These are phyloP conservation scores for Trichogramma evanescens DNA, from an alignment of 2,888 invertebrate species.

Conservation along the genomic window DNA sequence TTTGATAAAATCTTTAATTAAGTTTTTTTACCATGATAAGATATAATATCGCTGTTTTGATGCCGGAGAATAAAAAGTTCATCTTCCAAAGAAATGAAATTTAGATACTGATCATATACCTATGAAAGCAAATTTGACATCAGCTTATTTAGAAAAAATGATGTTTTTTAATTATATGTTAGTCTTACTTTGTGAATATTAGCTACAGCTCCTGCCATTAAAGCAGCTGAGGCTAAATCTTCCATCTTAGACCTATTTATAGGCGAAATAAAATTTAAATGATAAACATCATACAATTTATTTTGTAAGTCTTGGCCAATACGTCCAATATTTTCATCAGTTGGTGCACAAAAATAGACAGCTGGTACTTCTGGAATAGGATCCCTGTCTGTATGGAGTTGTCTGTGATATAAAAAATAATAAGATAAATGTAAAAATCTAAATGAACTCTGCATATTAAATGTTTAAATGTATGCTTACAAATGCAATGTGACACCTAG, in stretches of 20 bases:
- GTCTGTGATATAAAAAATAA: slow-evolving; percentile 50
- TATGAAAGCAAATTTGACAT: slow-evolving; percentile 34
- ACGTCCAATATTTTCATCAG: slow-evolving; percentile 89
- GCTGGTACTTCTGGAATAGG: slow-evolving; percentile 98
- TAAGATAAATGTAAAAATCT: slow-evolving; percentile 9
- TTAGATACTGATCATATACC: slow-evolving; percentile 96
- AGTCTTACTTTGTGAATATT: slow-evolving; percentile 74
- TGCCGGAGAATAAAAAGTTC: slow-evolving; percentile 92
- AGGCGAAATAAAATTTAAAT: slow-evolving; percentile 94
- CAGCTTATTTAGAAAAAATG: not conserved
- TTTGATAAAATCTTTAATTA: not conserved
- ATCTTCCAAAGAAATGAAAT: slow-evolving; percentile 96
- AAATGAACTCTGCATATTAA: not conserved
- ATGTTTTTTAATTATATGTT: not conserved
- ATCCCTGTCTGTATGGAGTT: slow-evolving; percentile 80
- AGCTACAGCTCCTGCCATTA: slow-evolving; percentile 84
- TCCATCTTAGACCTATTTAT: slow-evolving; percentile 90
- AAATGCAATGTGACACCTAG: slow-evolving; percentile 96
- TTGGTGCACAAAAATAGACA: slow-evolving; percentile 94
- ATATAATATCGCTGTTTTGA: slow-evolving; percentile 82
- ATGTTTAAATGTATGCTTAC: slow-evolving; percentile 53
- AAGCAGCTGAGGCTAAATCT: slow-evolving; percentile 86
- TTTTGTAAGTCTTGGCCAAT: slow-evolving; percentile 86
- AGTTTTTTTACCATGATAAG: slow-evolving; percentile 72
- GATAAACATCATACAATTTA: slow-evolving; percentile 88